phyloP scores from a whole-genome alignment of 2,797 vertebrate species.

The Sarcoramphus papa region DNA sequence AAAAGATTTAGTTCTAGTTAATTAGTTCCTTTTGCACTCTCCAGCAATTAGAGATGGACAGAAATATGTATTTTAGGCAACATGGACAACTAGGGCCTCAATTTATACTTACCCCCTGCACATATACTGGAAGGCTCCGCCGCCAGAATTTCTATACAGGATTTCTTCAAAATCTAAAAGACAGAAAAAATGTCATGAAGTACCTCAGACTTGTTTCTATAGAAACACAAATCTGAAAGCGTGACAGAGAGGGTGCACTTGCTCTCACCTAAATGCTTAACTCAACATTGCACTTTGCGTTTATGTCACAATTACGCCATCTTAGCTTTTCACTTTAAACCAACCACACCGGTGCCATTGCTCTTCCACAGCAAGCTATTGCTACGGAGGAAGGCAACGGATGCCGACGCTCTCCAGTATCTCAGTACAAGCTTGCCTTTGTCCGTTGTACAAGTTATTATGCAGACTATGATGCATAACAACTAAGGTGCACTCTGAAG shows the following conservation, averaged over 20 bases:
- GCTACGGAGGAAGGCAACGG: background rate
- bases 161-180: constrained; percentile 92
- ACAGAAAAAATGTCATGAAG: background rate
- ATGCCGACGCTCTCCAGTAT: rapidly evolving
- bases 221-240: background rate
- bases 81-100: background rate
- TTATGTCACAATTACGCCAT: rapidly evolving
- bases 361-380: background rate
- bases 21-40: background rate
- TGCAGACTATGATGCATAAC: rapidly evolving
- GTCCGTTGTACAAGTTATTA: background rate
- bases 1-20: background rate
- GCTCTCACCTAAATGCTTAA: rapidly evolving
- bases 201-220: background rate
- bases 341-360: rapidly evolving
- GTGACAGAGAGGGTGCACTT: rapidly evolving
- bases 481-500: background rate
- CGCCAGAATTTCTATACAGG: constrained; percentile 96
- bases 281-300: rapidly evolving
- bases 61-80: background rate
- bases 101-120: constrained; percentile 85
- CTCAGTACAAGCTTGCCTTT: background rate
- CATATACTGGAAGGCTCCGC: constrained; percentile 97
- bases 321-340: background rate
- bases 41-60: background rate